Evolutionary conservation across 2,888 invertebrate species (phyloP).

Genomic region (Tridacna crocea): DNA sequence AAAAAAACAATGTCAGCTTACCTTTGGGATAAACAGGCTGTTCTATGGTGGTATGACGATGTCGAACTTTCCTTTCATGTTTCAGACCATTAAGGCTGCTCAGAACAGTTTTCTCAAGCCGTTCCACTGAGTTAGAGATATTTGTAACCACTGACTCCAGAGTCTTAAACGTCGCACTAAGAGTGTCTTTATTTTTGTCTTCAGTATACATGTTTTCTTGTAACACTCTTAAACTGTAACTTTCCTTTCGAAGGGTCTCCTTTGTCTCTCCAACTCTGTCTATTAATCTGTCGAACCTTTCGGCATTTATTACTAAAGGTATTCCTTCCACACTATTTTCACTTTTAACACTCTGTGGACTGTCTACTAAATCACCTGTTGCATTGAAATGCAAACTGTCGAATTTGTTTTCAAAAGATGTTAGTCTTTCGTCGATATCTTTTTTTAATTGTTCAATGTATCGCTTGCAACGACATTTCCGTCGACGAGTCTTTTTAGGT

Average conservation of each 20-base stretch:
- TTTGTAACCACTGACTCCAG: constrained; percentile 65
- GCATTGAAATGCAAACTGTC: constrained; percentile 15
- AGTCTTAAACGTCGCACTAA: constrained; percentile 61
- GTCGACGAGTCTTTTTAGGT: constrained; percentile 23
- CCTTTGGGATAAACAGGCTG: constrained; percentile 30
- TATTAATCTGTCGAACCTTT: constrained; percentile 50
- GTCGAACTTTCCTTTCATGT: neutral
- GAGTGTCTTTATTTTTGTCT: constrained; percentile 55
- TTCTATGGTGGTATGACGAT: neutral
- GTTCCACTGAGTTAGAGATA: constrained; percentile 60
- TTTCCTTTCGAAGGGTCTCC: constrained; percentile 60
- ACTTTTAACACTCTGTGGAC: constrained; percentile 21
- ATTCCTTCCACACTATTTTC: constrained; percentile 38
- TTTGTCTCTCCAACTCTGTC: constrained; percentile 56
- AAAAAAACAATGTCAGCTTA: no score
- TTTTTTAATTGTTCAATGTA: constrained; percentile 56
- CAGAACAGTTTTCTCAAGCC: constrained; percentile 53
- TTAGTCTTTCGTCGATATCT: constrained; percentile 52
- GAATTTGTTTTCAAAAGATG: constrained; percentile 52
- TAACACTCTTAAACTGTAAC: constrained; percentile 57
- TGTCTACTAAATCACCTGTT: constrained; percentile 22
- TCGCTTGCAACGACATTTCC: constrained; percentile 52
- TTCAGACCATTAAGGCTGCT: constrained; percentile 17
- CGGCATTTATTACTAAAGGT: constrained; percentile 20
- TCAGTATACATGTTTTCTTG: constrained; percentile 60